phyloP scores from a whole-genome alignment of 2,797 vertebrate genomes.

The Nasua narica region DNA sequence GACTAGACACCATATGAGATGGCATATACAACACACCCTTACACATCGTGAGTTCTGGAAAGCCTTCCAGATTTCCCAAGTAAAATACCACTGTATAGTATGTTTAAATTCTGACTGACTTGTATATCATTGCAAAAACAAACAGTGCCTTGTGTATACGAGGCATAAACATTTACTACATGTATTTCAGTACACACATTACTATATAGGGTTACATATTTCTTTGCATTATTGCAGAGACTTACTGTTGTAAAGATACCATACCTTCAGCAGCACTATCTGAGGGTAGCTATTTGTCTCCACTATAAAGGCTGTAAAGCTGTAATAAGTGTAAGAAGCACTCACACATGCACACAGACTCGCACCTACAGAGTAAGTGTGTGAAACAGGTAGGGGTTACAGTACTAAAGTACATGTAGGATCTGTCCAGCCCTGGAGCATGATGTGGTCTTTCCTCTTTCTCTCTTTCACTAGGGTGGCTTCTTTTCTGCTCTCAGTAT shows the following conservation, averaged over 20 bases:
- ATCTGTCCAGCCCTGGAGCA: background rate
- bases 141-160: background rate
- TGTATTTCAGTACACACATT: background rate
- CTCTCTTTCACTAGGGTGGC: background rate
- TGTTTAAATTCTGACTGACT: slow-evolving; percentile 18
- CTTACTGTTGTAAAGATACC: background rate
- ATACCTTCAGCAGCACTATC: background rate
- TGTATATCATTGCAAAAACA: background rate
- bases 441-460: background rate
- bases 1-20: background rate
- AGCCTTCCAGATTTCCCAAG: background rate
- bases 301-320: background rate
- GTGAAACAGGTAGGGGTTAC: background rate
- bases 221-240: background rate
- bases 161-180: slow-evolving; percentile 22
- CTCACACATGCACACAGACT: background rate
- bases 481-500: background rate
- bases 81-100: slow-evolving; percentile 20
- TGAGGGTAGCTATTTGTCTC: background rate
- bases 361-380: background rate
- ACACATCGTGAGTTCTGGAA: background rate
- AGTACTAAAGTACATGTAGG: background rate
- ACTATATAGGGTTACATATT: background rate
- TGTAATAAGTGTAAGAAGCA: background rate
- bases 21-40: background rate